Evolutionary conservation across 2,797 vertebrate genomes (phyloP), one percentile per base, ranked within the genome.

Genomic region (Darevskia mixta): DNA sequence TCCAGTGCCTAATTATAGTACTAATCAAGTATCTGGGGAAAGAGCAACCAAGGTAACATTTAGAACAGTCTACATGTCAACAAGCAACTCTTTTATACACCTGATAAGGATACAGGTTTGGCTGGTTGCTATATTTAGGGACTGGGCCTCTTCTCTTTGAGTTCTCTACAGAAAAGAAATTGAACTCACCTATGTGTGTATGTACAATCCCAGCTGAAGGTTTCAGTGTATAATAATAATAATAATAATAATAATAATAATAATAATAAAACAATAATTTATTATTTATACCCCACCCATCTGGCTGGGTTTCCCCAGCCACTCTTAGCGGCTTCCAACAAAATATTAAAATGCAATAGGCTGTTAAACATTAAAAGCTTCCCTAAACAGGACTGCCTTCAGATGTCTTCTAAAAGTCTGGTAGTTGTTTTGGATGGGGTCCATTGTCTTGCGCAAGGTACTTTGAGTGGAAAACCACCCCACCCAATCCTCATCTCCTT

Each of bases 1-100:
- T 91, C 78, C 11, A 29, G 32, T 89, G 84, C 86, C 35, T 91
- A 78, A 78, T 82, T 86, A 72, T 78, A 89, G 35, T 84, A 32
- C 18, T 81, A 90, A 20, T 72, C 10, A 66, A 45, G 82, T 84
- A 1, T 41, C 45, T 86, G 81, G 45, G 38, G 86, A 90, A 88
- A 83, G 38, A 83, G 32, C 77, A 90, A 9, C 17, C 76, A 11
- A 82, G 41, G 66, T 45, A 55, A 9, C 73, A 78, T 71, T 87
- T 86, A 58, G 86, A 81, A 83, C 27, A 25, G 35, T 27, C 41
- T 69, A 7, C 55, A 25, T 78, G 29, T 82, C 29, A 45, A 18
- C 58, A 89, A 32, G 66, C 76, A 11, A 1, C 66, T 75, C 58
- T 86, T 80, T 78, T 45, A 38, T 67, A 61, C 35, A 55, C 25